These are phyloP conservation scores for Heliconius congener DNA, from an alignment of 1,140 invertebrate species.

Conservation along the genomic window DNA sequence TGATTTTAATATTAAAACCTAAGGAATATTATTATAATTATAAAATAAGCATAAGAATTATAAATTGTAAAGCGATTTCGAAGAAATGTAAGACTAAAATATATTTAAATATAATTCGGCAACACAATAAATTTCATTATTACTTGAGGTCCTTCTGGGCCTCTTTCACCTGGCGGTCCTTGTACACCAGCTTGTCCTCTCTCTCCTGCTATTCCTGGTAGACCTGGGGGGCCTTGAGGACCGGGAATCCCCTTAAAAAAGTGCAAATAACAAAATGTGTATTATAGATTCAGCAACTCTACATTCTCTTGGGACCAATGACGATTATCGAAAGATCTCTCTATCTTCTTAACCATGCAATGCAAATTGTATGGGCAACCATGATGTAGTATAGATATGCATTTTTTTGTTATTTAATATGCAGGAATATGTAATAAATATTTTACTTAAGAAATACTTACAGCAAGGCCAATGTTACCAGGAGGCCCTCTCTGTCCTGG, in stretches of 20 bases:
- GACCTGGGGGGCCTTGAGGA: conserved; percentile 44
- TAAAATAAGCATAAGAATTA: too few species aligned
- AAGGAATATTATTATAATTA: too few species aligned
- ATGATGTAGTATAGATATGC: too few species aligned
- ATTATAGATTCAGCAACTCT: too few species aligned
- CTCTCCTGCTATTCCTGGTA: conserved; percentile 46
- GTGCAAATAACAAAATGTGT: too few species aligned
- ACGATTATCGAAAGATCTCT: too few species aligned
- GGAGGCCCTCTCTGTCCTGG: conserved; percentile 50
- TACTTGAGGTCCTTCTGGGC: conserved; percentile 59
- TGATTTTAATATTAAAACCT: neutral
- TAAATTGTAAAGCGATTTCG: too few species aligned
- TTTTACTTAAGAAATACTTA: conserved; percentile 36
- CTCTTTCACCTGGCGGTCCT: conserved; percentile 52
- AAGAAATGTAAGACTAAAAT: neutral
- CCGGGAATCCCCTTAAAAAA: conserved; percentile 55
- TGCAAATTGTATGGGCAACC: too few species aligned
- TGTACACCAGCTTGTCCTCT: conserved; percentile 49
- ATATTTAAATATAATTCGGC: neutral
- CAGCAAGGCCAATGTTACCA: conserved; percentile 50
- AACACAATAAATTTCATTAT: neutral
- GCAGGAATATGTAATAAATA: too few species aligned
- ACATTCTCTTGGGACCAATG: too few species aligned
- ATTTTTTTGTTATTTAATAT: too few species aligned
- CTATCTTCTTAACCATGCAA: too few species aligned